Base-by-base conservation (phyloP, 2,113 vertebrate species). In the Sterna hirundo region DNA sequence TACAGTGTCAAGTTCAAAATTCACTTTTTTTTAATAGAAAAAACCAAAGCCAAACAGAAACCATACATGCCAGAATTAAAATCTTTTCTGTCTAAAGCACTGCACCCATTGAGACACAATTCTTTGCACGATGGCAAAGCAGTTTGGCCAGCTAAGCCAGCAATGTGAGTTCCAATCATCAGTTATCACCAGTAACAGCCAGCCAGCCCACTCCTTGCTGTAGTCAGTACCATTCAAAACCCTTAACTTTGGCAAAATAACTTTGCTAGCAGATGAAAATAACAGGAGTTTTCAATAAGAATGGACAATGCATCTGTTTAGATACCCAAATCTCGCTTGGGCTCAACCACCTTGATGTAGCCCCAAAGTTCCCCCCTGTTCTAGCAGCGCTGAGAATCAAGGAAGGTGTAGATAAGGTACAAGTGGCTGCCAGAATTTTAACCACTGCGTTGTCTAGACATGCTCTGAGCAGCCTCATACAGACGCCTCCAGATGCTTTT, bases 401-500 rank as follows among this genome's bases (percentile, higher is more conserved):
- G 86, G 69, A 62, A 74, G 82, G 70, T 38, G 82, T 19, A 87
- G 91, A 71, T 83, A 80, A 93, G 69, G 42, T n/a, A 11, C 6
- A 15, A 51, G 93, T 6, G 26, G 86, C 77, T 95, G 93, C 54
- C 95, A 90, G 94, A 40, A 65, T 68, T 60, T 61, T 52, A 70
- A 60, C 65, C 17, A 3, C 89, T 81, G 94, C 5, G 7, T 20
- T 97, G 97, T 80, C 95, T 77, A 42, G 95, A 90, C 97, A 96
- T 4, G 97, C 94, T 80, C 11, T 1, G 20, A 93, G 86, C 96
- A 93, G 95, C 88, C 92, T 81, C 77, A 13, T 29, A 20, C 71
- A 64, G 89, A 74, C 93, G 51, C 95, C 95, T 95, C 95, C 97
- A 97, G 94, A 97, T 71, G 96, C 94, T 94, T 91, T 95, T 89